A percentile compares a stretch with the other conserved stretches of the same genome.
Evolutionary conservation across 92 coral and sea anemone genomes (phyloP).

Genomic region (Nematostella vectensis): DNA sequence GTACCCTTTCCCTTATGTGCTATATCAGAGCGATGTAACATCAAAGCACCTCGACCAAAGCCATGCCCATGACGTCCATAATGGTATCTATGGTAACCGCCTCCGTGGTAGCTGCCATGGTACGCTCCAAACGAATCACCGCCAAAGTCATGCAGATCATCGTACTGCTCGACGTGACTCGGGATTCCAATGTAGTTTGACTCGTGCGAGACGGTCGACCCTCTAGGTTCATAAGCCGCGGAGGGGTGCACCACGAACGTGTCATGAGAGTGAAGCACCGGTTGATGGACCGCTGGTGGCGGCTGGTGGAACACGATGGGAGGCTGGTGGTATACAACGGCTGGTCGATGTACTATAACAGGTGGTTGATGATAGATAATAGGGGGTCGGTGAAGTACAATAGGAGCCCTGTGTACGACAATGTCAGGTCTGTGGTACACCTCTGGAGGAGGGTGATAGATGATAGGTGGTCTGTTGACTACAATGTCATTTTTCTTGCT

Average conservation of each 20-base stretch:
- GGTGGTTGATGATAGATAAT: conserved; percentile 96
- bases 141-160: conserved; percentile 24
- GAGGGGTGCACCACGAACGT: conserved; percentile 80
- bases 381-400: conserved; percentile 96
- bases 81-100: conserved; percentile 11
- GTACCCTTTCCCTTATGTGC: conserved; percentile 22
- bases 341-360: conserved; percentile 96
- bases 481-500: conserved; percentile 84
- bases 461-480: conserved; percentile 94
- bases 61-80: conserved; percentile 6
- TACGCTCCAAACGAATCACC: conserved; percentile 26
- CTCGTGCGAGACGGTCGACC: conserved; percentile 61
- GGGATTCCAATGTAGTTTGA: conserved; percentile 86
- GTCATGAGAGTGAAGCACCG: conserved; percentile 85
- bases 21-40: conserved; percentile 63
- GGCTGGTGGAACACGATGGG: conserved; percentile 95
- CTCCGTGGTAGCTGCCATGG: conserved; percentile 21
- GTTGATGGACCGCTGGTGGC: conserved; percentile 90
- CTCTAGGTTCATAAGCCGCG: conserved; percentile 67
- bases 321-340: conserved; percentile 98
- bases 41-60: conserved; percentile 6
- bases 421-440: conserved; percentile 98
- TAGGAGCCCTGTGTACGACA: conserved; percentile 98
- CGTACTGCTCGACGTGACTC: conserved; percentile 62
- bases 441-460: conserved; percentile 98